A percentile compares a stretch with the other conserved stretches of the same genome.
Evolutionary conservation across 2,888 invertebrate species (phyloP).

Genomic region (Patella depressa): DNA sequence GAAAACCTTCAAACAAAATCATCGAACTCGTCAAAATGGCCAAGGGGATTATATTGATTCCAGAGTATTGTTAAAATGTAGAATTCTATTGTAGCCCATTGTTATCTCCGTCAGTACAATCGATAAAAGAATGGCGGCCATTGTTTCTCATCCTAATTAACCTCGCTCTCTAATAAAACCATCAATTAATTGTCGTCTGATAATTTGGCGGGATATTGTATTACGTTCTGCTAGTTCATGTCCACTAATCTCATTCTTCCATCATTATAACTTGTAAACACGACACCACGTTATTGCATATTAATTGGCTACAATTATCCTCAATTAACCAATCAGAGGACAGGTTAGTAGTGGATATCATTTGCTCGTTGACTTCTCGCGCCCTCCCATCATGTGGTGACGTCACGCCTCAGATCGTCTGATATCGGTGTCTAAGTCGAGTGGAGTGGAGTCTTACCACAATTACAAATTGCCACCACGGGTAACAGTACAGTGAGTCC

Average conservation of each 20-base stretch:
- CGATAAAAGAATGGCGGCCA: not conserved
- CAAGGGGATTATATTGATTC: too few species aligned
- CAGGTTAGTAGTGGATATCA: not conserved
- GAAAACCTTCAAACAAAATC: too few species aligned
- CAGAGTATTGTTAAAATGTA: too few species aligned
- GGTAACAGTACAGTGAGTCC: too few species aligned
- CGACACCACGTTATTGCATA: not conserved
- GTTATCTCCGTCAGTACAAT: too few species aligned
- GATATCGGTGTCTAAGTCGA: not conserved
- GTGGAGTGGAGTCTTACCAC: not conserved
- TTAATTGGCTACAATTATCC: constrained; percentile 7
- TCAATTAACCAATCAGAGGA: not conserved
- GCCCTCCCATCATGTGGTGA: not conserved
- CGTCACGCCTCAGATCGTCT: constrained; percentile 2
- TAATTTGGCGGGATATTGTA: constrained; percentile 9
- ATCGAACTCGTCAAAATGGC: too few species aligned
- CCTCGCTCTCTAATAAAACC: not conserved
- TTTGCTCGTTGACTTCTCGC: not conserved
- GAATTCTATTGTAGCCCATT: too few species aligned
- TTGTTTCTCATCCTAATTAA: not conserved
- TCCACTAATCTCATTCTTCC: not conserved
- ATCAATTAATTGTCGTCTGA: not conserved
- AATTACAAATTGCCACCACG: not conserved
- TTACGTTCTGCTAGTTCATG: constrained; percentile 1
- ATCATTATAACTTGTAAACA: not conserved